Conservation (phyloP, 2,888 invertebrate genomes). For the Xestia xanthographa region DNA sequence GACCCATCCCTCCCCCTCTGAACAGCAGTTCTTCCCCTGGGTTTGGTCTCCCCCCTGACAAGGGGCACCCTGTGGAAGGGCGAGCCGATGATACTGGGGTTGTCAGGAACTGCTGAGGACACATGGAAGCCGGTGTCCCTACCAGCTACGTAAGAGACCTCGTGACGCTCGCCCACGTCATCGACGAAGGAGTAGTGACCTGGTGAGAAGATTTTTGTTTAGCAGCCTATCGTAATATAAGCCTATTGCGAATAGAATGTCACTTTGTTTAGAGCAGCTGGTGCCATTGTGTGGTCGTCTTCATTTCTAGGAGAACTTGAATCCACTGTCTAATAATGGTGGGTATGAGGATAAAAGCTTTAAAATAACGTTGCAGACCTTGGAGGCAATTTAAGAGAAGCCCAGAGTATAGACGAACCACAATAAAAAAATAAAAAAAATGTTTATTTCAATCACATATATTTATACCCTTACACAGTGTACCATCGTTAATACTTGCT, state of each 20-base stretch:
- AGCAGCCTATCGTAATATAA: background rate
- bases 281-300: background rate
- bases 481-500: too few species aligned
- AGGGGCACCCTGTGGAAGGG: slow-evolving; percentile 92
- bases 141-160: slow-evolving; percentile 94
- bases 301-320: background rate
- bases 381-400: background rate
- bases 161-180: slow-evolving; percentile 94
- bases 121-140: slow-evolving; percentile 94
- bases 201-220: slow-evolving; percentile 61
- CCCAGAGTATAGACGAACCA: too few species aligned
- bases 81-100: slow-evolving; percentile 92
- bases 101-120: slow-evolving; percentile 92
- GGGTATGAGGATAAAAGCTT: background rate
- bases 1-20: slow-evolving; percentile 94
- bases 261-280: background rate
- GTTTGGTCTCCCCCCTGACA: slow-evolving; percentile 91
- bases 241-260: background rate
- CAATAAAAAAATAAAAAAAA: too few species aligned
- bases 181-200: slow-evolving; percentile 94
- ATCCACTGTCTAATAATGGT: background rate
- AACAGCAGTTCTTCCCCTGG: slow-evolving; percentile 93
- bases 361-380: background rate
- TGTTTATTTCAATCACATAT: too few species aligned
- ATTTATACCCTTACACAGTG: too few species aligned